Evolutionary conservation across 2,888 invertebrate species (phyloP).

Genomic region (Trichogramma evanescens): DNA sequence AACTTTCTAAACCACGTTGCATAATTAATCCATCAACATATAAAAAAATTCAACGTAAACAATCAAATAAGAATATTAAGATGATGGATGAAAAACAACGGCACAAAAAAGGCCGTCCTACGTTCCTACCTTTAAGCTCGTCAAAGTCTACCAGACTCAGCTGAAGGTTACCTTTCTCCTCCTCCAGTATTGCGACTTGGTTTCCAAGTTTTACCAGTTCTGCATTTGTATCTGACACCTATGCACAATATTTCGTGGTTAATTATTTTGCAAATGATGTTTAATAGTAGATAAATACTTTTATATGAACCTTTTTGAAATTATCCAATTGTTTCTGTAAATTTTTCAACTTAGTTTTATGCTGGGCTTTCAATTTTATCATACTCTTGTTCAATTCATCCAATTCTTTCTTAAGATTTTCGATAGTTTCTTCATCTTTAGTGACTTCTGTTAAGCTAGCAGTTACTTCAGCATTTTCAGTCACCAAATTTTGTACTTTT

Average conservation of each 20-base stretch:
- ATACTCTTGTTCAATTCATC: constrained; percentile 70
- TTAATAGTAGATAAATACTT: background rate
- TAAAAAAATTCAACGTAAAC: background rate
- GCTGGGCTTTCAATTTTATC: constrained; percentile 67
- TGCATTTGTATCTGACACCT: constrained; percentile 62
- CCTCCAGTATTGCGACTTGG: constrained; percentile 76
- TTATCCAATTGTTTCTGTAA: constrained; percentile 61
- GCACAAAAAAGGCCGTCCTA: constrained; percentile 25
- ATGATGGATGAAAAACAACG: constrained; percentile 27
- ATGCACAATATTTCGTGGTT: constrained; percentile 37
- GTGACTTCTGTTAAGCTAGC: constrained; percentile 24
- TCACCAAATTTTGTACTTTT: constrained; percentile 33
- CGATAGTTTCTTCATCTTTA: constrained; percentile 41
- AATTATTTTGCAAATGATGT: background rate
- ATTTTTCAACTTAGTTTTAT: constrained; percentile 67
- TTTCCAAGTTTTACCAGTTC: constrained; percentile 64
- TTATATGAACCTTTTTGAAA: constrained; percentile 42
- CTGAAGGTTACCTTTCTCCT: constrained; percentile 87
- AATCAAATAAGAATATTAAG: constrained; percentile 20
- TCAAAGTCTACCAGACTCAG: constrained; percentile 76
- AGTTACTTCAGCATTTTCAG: constrained; percentile 23
- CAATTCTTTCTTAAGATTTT: constrained; percentile 61
- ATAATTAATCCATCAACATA: background rate
- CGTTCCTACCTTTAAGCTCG: constrained; percentile 59
- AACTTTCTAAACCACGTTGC: too few relatives aligned